Evolutionary conservation across 2,113 vertebrate species (phyloP), one percentile per base, ranked within the genome.

Genomic region (Ammodramus savannarum): DNA sequence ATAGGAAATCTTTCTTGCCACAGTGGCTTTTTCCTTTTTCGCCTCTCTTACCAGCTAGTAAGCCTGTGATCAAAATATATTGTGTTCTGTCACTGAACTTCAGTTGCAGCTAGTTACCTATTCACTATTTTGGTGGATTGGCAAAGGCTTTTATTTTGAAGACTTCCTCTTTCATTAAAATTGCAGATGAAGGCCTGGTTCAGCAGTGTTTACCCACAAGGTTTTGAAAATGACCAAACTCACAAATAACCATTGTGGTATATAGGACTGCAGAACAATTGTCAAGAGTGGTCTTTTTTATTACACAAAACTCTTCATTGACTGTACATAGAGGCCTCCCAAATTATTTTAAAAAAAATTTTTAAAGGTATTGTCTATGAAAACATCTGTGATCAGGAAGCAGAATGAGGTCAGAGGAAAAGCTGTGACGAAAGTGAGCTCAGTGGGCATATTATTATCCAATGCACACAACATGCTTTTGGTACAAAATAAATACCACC

Each of bases 361-460:
- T 57, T 46, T 7, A 36, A 82, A 72, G 3, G 4, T 4, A 67
- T 59, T 71, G 55, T 74, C 46, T 84, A 66, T 49, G 54, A 77
- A 93, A 89, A 34, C 23, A 63, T 54, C 25, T 48, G 16, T 25
- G 48, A 87, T 55, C 38, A 51, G 87, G 89, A 94, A 87, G 65
- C 27, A 73, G 55, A 84, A 86, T 77, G 63, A 96, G 46, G 68
- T 91, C 81, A 76, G 76, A 94, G 83, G 78, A 90, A 78, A 93
- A 82, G n/a, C 54, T 65, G 31, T 82, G 90, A 92, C 0, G 1
- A 48, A 90, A 83, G 62, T 54, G 39, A 76, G 19, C 20, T 88
- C 44, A 46, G 20, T 3, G 6, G 16, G n/a, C 21, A 31, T 77
- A 41, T 80, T 84, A 66, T 91, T 88, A 75, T 68, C 44, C 26